Evolutionary conservation across 2,797 vertebrate species (phyloP), one percentile per base, ranked within the genome.

Genomic region (Melanotaenia trifasciata): DNA sequence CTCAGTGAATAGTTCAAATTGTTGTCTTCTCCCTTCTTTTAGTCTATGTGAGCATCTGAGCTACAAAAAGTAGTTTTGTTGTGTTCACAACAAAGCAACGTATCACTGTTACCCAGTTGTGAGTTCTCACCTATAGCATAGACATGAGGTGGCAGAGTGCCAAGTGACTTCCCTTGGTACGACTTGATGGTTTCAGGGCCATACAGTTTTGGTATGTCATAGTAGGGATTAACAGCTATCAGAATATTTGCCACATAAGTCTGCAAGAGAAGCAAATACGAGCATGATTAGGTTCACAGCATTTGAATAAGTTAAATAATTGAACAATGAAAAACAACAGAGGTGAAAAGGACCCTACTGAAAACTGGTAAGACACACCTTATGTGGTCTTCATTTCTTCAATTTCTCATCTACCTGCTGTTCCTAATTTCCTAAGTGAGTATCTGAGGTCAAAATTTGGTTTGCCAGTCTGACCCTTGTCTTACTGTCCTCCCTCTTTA

Each of bases 201-300:
- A 64, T 99, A 99, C 66, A 99, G 94, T 87, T 97, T 98, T 50
- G 96, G 96, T 78, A 99, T 96, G 87, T 99, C 97, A 84, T 94
- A 97, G 90, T 99, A 99, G 1, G 98, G 98, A 76, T 99, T 99
- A 84, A 99, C 97, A 80, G 98, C 98, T 89, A 99, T 99, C 89
- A 99, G 90, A 89, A 99, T 99, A 85, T 99, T 99, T 85, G 98
- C 98, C 83, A 99, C 98, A 72, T 95, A 99, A 0, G 97, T 99
- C 98, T 99, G 93, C 20, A 64, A 72, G 60, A 67, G 54, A 89
- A 20, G 45, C 10, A 64, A 28, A 78, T 4, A 59, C 9, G 67
- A 18, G 22, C n/a, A 51, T 6, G 2, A 66, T 69, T 59, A 61
- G 43, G 22, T 30, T 53, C 13, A 60, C 47, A 50, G 61, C 18